These are phyloP conservation scores for Drosophila quadrilineata DNA, from an alignment of 1,140 invertebrate species.

Conservation along the genomic window DNA sequence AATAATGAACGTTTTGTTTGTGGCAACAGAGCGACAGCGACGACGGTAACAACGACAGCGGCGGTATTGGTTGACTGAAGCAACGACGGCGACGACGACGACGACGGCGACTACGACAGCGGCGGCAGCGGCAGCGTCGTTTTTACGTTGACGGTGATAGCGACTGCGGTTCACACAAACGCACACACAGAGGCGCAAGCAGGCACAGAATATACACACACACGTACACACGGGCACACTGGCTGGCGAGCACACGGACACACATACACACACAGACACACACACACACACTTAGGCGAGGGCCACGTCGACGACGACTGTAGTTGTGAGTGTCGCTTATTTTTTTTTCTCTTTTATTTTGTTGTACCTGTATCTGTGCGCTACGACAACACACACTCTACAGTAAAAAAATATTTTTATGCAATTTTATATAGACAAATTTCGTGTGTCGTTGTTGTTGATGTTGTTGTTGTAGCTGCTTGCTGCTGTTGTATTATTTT, in stretches of 20 bases:
- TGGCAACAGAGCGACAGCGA: slow-evolving; percentile 12
- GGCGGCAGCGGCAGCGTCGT: slow-evolving; percentile 11
- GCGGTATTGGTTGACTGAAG: no score
- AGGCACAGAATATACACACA: slow-evolving; percentile 10
- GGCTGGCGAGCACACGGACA: not conserved
- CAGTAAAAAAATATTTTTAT: slow-evolving; percentile 78
- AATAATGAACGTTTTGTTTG: slow-evolving; percentile 48
- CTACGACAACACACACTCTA: slow-evolving; percentile 35
- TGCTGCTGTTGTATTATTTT: slow-evolving; percentile 45
- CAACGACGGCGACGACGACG: not conserved
- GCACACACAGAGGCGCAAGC: not conserved
- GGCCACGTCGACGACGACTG: slow-evolving; percentile 61
- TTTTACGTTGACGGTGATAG: slow-evolving; percentile 37
- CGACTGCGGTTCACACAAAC: slow-evolving; percentile 39
- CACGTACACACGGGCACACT: slow-evolving; percentile 24
- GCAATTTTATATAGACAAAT: slow-evolving; percentile 72
- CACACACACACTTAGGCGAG: slow-evolving; percentile 31
- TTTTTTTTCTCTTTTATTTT: no score
- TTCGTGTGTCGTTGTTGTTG: slow-evolving; percentile 46
- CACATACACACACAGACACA: slow-evolving; percentile 17
- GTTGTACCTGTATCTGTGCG: slow-evolving; percentile 42
- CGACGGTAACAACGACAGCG: slow-evolving; percentile 3
- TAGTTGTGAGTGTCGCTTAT: slow-evolving; percentile 32
- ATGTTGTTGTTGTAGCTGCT: slow-evolving; percentile 36
- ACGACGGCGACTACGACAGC: not conserved